These are phyloP conservation scores for Invenusta paracnida DNA, from an alignment of 2,888 invertebrate genomes.

Conservation along the genomic window DNA sequence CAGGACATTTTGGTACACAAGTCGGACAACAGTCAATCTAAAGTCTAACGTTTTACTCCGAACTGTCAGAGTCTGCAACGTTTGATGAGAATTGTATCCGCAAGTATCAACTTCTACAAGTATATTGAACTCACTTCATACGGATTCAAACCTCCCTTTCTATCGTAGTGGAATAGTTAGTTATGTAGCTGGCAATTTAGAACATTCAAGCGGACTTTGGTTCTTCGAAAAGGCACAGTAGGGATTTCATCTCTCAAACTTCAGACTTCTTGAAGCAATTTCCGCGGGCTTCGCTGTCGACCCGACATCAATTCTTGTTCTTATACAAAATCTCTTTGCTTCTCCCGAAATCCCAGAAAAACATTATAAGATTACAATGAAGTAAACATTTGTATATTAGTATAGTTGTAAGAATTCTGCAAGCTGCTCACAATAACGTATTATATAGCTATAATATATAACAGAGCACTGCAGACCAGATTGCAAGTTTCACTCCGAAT, in stretches of 20 bases:
- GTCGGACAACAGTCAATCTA: not conserved
- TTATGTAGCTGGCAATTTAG: too few species aligned
- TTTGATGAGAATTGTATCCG: slow-evolving; percentile 15
- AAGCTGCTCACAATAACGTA: too few species aligned
- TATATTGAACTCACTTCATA: not conserved
- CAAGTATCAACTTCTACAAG: not conserved
- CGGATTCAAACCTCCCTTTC: not conserved
- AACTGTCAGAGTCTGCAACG: slow-evolving; percentile 12
- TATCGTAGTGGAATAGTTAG: too few species aligned
- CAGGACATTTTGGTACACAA: slow-evolving; percentile 11
- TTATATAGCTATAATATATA: too few species aligned
- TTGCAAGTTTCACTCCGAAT: slow-evolving; percentile 1
- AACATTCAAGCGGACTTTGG: too few species aligned
- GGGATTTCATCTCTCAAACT: too few species aligned
- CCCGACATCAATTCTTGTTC: not conserved
- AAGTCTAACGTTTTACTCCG: not conserved
- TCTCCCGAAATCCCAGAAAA: not conserved
- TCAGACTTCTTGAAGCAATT: too few species aligned
- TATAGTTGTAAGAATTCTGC: too few species aligned
- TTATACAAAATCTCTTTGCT: not conserved
- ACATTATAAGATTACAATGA: too few species aligned
- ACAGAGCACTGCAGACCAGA: not conserved
- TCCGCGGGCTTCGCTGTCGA: too few species aligned
- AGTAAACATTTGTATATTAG: too few species aligned
- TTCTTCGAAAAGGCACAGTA: too few species aligned